These are phyloP conservation scores for Tychaedon coryphoeus DNA, from an alignment of 2,113 vertebrate species.

Conservation along the genomic window DNA sequence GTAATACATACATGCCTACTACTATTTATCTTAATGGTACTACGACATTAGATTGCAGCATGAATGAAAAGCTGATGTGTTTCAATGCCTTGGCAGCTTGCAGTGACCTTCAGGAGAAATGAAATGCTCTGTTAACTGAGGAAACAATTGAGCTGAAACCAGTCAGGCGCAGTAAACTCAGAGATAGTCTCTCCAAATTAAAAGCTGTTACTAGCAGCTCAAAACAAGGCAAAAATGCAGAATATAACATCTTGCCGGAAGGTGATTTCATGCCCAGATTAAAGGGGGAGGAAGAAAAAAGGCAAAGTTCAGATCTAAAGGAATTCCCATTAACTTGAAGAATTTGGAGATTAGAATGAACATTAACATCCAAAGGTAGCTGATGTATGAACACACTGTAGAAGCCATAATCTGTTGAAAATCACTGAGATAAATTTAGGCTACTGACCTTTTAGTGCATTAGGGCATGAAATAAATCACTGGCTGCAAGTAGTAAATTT, in stretches of 20 bases:
- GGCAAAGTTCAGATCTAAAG: constrained; percentile 13
- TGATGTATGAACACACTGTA: neutral
- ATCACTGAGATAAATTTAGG: constrained; percentile 49
- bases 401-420: constrained; percentile 63
- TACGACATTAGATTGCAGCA: constrained; percentile 54
- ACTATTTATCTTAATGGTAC: constrained; percentile 72
- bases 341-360: neutral
- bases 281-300: neutral
- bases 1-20: constrained; percentile 28
- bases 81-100: constrained; percentile 69
- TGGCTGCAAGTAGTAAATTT: constrained; percentile 32
- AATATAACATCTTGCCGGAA: constrained; percentile 1
- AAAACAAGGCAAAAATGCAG: constrained; percentile 48
- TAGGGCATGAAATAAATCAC: constrained; percentile 48
- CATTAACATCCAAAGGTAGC: neutral
- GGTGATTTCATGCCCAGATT: constrained; percentile 49
- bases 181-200: constrained; percentile 75
- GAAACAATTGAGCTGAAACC: constrained; percentile 73
- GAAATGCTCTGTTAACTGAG: constrained; percentile 72
- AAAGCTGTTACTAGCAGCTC: constrained; percentile 69
- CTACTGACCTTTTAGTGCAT: constrained; percentile 37
- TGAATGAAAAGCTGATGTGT: constrained; percentile 69
- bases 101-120: constrained; percentile 83
- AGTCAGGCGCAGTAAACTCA: constrained; percentile 73
- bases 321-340: constrained; percentile 10